Evolutionary conservation across 2,888 invertebrate genomes (phyloP).

Genomic region (Anthoptus insignis): DNA sequence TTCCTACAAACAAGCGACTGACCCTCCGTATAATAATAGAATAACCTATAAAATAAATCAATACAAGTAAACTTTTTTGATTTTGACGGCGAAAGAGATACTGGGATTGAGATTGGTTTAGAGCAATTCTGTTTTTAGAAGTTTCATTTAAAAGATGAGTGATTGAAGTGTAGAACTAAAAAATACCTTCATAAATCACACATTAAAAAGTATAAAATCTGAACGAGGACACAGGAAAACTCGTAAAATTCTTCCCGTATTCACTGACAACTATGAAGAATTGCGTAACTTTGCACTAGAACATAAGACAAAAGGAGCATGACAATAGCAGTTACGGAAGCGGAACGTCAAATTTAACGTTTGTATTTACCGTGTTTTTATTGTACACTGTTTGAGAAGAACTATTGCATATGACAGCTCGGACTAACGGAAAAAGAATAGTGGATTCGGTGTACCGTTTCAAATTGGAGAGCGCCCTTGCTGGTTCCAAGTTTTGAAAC

Average conservation of each 20-base stretch:
- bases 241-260: slow-evolving; percentile 13
- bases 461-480: background rate
- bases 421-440: background rate
- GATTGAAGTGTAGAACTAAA: too few species aligned
- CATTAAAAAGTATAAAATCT: background rate
- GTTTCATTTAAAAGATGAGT: too few species aligned
- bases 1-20: too few species aligned
- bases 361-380: slow-evolving; percentile 23
- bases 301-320: slow-evolving; percentile 30
- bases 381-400: slow-evolving; percentile 12
- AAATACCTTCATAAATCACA: background rate
- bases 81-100: too few species aligned
- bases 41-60: too few species aligned
- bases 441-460: background rate
- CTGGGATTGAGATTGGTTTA: too few species aligned
- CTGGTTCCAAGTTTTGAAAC: background rate
- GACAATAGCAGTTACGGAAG: slow-evolving; percentile 36
- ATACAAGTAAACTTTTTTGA: too few species aligned
- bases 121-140: too few species aligned
- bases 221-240: slow-evolving; percentile 6
- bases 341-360: slow-evolving; percentile 29
- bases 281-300: slow-evolving; percentile 17
- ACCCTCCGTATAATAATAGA: too few species aligned
- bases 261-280: slow-evolving; percentile 14
- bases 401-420: slow-evolving; percentile 29